These are phyloP conservation scores for Meles meles DNA, from an alignment of 2,113 vertebrate genomes.

Conservation along the genomic window DNA sequence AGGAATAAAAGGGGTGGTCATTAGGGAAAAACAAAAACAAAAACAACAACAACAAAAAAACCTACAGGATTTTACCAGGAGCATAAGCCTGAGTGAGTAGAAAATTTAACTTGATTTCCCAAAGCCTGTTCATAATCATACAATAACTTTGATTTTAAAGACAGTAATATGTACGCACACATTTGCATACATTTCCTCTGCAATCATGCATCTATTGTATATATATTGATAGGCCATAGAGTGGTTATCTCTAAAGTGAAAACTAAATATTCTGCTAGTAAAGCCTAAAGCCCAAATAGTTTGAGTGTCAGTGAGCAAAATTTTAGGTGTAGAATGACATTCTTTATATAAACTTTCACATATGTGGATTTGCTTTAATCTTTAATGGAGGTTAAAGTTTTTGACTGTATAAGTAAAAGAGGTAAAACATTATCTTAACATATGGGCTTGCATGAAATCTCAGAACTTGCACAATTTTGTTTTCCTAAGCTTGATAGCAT, in stretches of 20 bases:
- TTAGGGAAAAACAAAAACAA: no score
- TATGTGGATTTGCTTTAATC: not conserved
- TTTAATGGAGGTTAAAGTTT: not conserved
- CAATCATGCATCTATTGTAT: slow-evolving; percentile 58
- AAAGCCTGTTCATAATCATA: slow-evolving; percentile 55
- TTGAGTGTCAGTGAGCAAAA: not conserved
- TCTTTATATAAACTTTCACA: not conserved
- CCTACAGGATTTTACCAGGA: not conserved
- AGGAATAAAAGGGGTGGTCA: not conserved
- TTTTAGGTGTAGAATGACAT: not conserved
- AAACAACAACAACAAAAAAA: not conserved
- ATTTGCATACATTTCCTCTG: slow-evolving; percentile 17
- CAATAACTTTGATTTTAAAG: slow-evolving; percentile 71
- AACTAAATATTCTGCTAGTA: not conserved
- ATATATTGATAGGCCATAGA: not conserved
- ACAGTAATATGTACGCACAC: not conserved
- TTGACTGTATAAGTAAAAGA: not conserved
- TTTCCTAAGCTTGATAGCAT: not conserved
- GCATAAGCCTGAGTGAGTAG: not conserved
- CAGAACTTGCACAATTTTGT: not conserved
- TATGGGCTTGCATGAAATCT: not conserved
- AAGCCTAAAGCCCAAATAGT: not conserved
- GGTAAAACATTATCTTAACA: not conserved
- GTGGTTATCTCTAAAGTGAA: not conserved
- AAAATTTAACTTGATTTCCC: slow-evolving; percentile 51